phyloP scores from a whole-genome alignment of 2,113 vertebrate genomes.

The Bubo bubo region DNA sequence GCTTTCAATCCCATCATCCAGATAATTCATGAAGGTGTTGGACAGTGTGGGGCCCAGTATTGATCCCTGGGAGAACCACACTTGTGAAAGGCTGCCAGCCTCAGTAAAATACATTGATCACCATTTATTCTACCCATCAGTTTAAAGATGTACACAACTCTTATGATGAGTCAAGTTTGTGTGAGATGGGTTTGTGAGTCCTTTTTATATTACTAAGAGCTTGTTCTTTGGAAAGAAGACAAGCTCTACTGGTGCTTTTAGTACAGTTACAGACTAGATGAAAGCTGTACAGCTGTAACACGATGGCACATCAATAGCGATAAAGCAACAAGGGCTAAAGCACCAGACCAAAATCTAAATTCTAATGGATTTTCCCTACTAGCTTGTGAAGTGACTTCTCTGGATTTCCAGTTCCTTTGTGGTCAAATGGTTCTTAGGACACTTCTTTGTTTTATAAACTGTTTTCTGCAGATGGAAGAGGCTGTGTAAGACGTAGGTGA shows the following conservation, averaged over 20 bases:
- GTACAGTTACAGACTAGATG: neutral
- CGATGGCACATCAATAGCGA: accelerated
- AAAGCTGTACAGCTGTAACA: neutral
- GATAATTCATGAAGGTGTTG: neutral
- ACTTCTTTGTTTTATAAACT: neutral
- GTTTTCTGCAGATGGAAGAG: neutral
- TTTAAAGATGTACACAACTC: neutral
- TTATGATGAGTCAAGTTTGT: neutral
- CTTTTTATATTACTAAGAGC: neutral
- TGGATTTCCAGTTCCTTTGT: neutral
- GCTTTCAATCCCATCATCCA: neutral
- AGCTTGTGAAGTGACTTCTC: neutral
- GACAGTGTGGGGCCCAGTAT: neutral
- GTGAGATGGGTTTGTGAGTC: accelerated
- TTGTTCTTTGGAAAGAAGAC: neutral
- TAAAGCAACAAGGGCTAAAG: neutral
- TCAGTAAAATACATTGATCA: neutral
- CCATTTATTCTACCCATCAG: neutral
- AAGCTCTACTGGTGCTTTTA: neutral
- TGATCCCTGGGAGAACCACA: accelerated
- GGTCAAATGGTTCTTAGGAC: neutral
- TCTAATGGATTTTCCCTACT: neutral
- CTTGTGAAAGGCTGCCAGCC: neutral
- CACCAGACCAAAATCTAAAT: neutral
- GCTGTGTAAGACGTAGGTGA: neutral